Percentiles rank a stretch among this genome's conserved stretches.
Conservation (phyloP, 2,888 invertebrate genomes). For the Tetheella fluctuosa region DNA sequence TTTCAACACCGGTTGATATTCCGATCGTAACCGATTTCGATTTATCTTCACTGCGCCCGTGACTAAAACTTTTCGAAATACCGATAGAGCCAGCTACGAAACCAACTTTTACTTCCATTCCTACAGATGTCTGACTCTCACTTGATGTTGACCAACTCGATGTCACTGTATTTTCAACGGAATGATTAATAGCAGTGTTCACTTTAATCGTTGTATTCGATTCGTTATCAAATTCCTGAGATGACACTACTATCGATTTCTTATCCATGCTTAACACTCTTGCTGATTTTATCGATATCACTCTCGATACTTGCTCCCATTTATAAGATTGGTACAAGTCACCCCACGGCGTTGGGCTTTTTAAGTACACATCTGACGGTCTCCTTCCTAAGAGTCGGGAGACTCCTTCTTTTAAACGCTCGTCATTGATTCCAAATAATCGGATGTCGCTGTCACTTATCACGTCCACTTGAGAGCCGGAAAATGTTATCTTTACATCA, state of each 20-base stretch:
- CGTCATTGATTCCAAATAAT: conserved; percentile 51
- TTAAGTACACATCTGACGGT: conserved; percentile 54
- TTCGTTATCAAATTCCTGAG: conserved; percentile 63
- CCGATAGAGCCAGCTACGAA: conserved; percentile 59
- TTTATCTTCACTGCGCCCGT: conserved; percentile 63
- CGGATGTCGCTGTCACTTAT: conserved; percentile 51
- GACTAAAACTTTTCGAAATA: conserved; percentile 57
- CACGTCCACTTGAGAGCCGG: conserved; percentile 51
- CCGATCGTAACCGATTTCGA: conserved; percentile 61
- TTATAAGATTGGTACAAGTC: conserved; percentile 63
- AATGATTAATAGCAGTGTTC: conserved; percentile 65
- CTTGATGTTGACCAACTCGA: conserved; percentile 63
- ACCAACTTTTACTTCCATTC: conserved; percentile 61
- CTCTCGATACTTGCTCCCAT: conserved; percentile 62
- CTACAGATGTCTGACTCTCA: conserved; percentile 55
- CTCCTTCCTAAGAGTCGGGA: conserved; percentile 47
- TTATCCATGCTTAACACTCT: conserved; percentile 43
- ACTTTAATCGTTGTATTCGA: conserved; percentile 65
- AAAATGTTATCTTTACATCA: conserved; percentile 44
- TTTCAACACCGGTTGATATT: conserved; percentile 62
- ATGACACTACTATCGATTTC: conserved; percentile 49
- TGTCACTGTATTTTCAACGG: conserved; percentile 62
- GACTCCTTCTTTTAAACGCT: conserved; percentile 49
- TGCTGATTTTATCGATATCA: conserved; percentile 53
- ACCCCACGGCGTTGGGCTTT: conserved; percentile 72